These are phyloP conservation scores for Scophthalmus maximus DNA, from an alignment of 2,113 vertebrate genomes.

Conservation along the genomic window DNA sequence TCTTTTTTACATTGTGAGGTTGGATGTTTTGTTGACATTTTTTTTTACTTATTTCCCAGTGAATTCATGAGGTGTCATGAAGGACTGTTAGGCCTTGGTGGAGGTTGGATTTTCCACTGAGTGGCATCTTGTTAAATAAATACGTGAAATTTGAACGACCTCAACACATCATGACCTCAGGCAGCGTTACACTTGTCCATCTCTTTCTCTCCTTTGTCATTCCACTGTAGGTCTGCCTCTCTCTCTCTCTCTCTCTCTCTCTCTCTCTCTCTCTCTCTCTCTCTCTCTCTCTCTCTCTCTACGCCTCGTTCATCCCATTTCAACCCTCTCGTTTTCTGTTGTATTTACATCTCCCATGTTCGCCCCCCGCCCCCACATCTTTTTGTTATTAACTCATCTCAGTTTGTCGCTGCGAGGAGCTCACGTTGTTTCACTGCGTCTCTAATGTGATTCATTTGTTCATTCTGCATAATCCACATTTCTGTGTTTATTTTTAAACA, in stretches of 20 bases:
- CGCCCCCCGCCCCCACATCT: not conserved
- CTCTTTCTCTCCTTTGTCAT: not conserved
- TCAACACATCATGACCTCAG: not conserved
- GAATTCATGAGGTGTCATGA: no score
- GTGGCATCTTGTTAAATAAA: no score
- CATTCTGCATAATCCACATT: conserved; percentile 51
- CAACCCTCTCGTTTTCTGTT: conserved; percentile 38
- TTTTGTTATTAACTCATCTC: conserved; percentile 35
- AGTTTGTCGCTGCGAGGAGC: conserved; percentile 26
- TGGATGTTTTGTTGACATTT: no score
- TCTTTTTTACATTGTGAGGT: no score
- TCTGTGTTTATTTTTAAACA: conserved; percentile 57
- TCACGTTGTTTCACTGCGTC: conserved; percentile 36
- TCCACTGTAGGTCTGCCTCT: not conserved
- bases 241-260: not conserved
- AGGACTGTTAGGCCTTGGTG: no score
- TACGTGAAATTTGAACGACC: not conserved
- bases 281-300: conserved; percentile 19
- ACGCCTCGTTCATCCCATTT: conserved; percentile 30
- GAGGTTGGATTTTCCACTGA: no score
- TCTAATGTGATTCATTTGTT: conserved; percentile 52
- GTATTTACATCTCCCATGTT: conserved; percentile 48
- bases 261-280: conserved; percentile 12
- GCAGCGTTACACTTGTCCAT: not conserved
- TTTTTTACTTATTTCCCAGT: no score